Conservation (phyloP, 2,888 invertebrate species). For the Drosophila algonquin region DNA sequence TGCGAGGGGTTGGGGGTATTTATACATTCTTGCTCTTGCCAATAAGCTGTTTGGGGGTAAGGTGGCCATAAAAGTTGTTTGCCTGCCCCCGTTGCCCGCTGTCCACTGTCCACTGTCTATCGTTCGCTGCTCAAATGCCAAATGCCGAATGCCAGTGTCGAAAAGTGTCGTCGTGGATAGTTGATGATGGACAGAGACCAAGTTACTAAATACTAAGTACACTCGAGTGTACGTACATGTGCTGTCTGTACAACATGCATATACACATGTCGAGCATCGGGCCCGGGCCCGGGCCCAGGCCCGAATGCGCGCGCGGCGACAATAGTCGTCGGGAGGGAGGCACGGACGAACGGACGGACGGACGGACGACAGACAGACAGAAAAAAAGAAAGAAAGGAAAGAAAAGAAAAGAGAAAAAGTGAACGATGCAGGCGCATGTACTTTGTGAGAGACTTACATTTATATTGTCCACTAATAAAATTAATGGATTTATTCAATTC, state of each 20-base stretch:
- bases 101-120: background rate
- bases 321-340: background rate
- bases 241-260: constrained; percentile 37
- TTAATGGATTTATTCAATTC: constrained; percentile 82
- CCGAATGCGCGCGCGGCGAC: constrained; percentile 26
- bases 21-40: background rate
- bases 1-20: background rate
- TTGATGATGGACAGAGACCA: constrained; percentile 47
- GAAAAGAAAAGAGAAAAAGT: background rate
- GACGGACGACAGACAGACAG: constrained; percentile 26
- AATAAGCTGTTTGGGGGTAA: background rate
- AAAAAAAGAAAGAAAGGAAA: constrained; percentile 12
- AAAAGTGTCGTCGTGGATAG: constrained; percentile 48
- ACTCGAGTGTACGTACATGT: constrained; percentile 48
- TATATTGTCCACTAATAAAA: constrained; percentile 82
- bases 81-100: background rate
- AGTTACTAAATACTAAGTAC: constrained; percentile 50
- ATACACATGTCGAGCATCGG: constrained; percentile 54
- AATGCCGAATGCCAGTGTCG: constrained; percentile 33
- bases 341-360: background rate
- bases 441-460: constrained; percentile 73
- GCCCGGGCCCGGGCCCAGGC: background rate
- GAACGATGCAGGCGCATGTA: constrained; percentile 63
- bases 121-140: background rate
- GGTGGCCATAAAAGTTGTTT: background rate